Base-by-base conservation (phyloP, 2,888 invertebrate species). In the Chaetoderma sp. region DNA sequence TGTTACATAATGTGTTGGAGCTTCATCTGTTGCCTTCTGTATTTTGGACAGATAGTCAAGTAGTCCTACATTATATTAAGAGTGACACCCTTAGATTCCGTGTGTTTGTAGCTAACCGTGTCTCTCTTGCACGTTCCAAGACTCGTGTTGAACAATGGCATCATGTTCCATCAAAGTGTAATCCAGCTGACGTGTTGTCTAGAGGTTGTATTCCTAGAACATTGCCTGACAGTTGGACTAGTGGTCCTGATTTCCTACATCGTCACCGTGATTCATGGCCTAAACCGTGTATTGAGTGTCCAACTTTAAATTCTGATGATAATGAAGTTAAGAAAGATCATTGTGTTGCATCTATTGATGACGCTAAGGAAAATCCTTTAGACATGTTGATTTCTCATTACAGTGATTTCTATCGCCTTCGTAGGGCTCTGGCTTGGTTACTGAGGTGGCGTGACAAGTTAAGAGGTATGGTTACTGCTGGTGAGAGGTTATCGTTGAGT, bases 21-120 rank as follows among this genome's bases (percentile, higher is more conserved):
- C n/a, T 54, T 10, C 13, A 21, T 23, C 33, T 33, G 56, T 2
- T 25, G 2, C 23, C 21, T 16, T 49, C 70, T 1, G 13, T 28
- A 13, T 68, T 63, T 33, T 68, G 54, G 57, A 67, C 67, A 13
- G 70, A 70, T 39, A 58, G 55, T n/a, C 58, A 16, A 16, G 61
- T 62, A 8, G 68, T 68, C 3, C 54, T 65, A 5, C 44, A 56
- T n/a, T 68, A 68, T 55, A 68, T 65, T 21, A 8, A 18, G 6
- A 70, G 66, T 49, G 63, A 59, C 2, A 32, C 16, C 16, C 45
- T 54, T 21, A 52, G 67, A 18, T 70, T 65, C 28, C 64, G 65
- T n/a, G 57, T 52, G 1, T 68, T 50, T 56, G 68, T 69, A 23
- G 64, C 61, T 10, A 71, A 68, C 56, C 25, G 65, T 36, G 10